A percentile compares a stretch with the other conserved stretches of the same genome.
Conservation (phyloP, 1,140 invertebrate genomes). For the Temnothorax curvispinosus region DNA sequence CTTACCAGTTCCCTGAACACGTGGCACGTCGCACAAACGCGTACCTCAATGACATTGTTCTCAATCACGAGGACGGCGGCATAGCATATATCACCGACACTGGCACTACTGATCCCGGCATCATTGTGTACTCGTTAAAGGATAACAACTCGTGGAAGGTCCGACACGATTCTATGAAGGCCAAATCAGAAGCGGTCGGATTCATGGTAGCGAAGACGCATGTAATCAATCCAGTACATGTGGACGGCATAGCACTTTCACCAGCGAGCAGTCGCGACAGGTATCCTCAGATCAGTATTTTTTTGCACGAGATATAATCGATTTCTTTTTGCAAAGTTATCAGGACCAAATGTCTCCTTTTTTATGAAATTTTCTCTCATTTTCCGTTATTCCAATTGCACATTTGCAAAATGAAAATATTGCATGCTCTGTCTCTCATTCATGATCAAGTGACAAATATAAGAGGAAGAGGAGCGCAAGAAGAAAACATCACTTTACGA, state of each 20-base stretch:
- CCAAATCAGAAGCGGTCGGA: conserved; percentile 85
- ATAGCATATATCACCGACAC: conserved; percentile 90
- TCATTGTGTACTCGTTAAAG: conserved; percentile 88
- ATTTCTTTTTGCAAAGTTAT: background rate
- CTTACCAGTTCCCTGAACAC: conserved; percentile 86
- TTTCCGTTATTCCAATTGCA: background rate
- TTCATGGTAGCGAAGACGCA: conserved; percentile 87
- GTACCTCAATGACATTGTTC: conserved; percentile 89
- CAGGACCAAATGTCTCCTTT: background rate
- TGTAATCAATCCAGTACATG: conserved; percentile 85
- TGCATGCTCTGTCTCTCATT: background rate
- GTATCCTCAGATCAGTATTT: background rate
- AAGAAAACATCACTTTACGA: background rate
- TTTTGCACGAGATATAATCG: conserved; percentile 58
- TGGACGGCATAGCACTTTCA: conserved; percentile 90
- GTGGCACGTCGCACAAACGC: conserved; percentile 85
- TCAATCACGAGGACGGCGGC: conserved; percentile 89
- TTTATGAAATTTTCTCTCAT: background rate
- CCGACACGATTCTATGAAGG: conserved; percentile 88
- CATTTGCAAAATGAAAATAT: background rate
- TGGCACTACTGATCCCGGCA: conserved; percentile 88
- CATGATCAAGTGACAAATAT: background rate
- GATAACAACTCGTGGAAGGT: conserved; percentile 90
- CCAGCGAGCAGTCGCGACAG: conserved; percentile 81
- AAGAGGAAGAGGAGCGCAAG: background rate